phyloP scores from a whole-genome alignment of 2,113 vertebrate species.

The Phoxinus phoxinus region DNA sequence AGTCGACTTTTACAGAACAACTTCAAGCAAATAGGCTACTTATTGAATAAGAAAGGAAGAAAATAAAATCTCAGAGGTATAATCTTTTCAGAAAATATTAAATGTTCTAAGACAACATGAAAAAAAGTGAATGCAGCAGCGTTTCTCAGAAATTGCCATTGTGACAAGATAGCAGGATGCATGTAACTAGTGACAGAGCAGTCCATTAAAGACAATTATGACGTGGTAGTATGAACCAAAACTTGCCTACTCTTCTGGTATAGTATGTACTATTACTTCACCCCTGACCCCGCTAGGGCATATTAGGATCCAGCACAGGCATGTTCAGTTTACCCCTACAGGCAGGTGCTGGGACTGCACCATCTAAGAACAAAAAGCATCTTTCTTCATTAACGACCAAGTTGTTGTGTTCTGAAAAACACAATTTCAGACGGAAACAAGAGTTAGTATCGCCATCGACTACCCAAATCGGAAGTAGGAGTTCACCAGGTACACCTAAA shows the following conservation, averaged over 20 bases:
- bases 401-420: neutral
- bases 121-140: no score
- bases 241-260: neutral
- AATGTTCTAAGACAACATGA: no score
- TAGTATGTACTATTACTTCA: neutral
- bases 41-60: no score
- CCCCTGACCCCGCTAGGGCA: neutral
- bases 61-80: no score
- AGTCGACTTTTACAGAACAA: no score
- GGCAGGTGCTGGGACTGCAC: neutral
- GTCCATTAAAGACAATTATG: neutral
- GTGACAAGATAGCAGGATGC: neutral
- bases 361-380: neutral
- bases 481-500: neutral
- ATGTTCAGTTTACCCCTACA: neutral
- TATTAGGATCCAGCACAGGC: neutral
- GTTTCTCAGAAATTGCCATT: neutral
- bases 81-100: no score
- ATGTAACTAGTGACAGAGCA: neutral
- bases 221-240: neutral
- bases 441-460: no score
- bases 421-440: neutral
- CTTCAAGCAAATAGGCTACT: no score
- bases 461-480: neutral
- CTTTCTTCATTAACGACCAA: neutral